Evolutionary conservation across 2,888 invertebrate genomes (phyloP), one percentile per base, ranked within the genome.

Genomic region (Pheosia gnoma): DNA sequence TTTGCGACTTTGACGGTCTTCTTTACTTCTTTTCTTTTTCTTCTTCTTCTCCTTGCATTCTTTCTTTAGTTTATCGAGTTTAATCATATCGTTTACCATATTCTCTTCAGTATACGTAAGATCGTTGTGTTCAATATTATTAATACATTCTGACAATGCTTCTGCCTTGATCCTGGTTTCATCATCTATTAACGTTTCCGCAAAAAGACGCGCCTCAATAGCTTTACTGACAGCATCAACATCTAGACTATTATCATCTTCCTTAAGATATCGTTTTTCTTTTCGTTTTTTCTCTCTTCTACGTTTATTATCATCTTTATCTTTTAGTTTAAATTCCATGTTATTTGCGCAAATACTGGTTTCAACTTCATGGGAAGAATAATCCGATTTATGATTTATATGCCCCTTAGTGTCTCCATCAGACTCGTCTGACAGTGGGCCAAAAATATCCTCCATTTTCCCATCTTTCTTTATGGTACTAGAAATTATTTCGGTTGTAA

Each of bases 391-490:
- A 67, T 75, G 79, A 71, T 72, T 79, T 68, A 71, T 66, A 63
- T 75, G 67, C 13, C 59, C 73, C 62, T 68, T 80, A 43, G 79
- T 74, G 58, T 90, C 90, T 80, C 81, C 87, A 66, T 94, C 94
- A 3, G 94, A 94, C 52, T 97, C 96, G 78, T 97, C 98, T 0
- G 98, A 97, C 65, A 97, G 92, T 10, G 97, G 97, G 0, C 97
- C 98, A 87, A 98, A 98, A 66, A 98, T 97, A 74, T 97, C 97
- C 85, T 97, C 97, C 96, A 97, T 97, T 87, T 97, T 96, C 39
- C 96, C 97, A 72, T 96, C 96, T 66, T 96, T 95, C 75, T 96
- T 95, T 0, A 86, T 79, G 60, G 79, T 84, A 71, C 79, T 89
- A 37, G 83, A 73, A 61, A 81, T 63, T n/a, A 75, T 70, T 54